Conservation (phyloP, 1,140 invertebrate species). For the Drosophila punjabiensis region DNA sequence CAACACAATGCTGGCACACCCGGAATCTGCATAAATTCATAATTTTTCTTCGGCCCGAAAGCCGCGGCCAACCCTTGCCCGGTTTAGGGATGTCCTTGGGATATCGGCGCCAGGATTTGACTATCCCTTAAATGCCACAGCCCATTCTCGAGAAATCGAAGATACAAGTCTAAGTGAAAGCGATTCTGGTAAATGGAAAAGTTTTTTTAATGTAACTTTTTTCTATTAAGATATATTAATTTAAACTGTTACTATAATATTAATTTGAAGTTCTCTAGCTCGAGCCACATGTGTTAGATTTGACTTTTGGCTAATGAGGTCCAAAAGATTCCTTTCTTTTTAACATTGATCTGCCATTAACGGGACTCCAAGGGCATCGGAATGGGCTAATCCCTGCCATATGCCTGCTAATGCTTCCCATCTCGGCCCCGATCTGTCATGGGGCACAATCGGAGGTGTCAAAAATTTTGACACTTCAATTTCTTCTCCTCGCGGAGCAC, state of each 20-base stretch:
- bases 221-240: background rate
- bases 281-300: background rate
- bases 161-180: background rate
- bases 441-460: constrained; percentile 72
- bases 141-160: background rate
- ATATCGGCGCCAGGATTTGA: background rate
- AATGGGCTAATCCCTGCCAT: constrained; percentile 41
- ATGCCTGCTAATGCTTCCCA: constrained; percentile 60
- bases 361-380: constrained; percentile 15
- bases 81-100: constrained; percentile 21
- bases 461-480: constrained; percentile 82
- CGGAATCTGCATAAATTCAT: constrained; percentile 77
- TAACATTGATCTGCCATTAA: constrained; percentile 19
- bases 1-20: constrained; percentile 33
- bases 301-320: constrained; percentile 21
- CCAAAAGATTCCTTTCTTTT: background rate
- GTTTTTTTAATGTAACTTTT: background rate
- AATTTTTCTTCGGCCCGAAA: constrained; percentile 67
- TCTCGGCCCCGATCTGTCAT: constrained; percentile 73
- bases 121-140: background rate
- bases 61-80: constrained; percentile 39
- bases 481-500: constrained; percentile 55
- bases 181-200: background rate
- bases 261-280: background rate
- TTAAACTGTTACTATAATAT: too few species aligned